A percentile compares a stretch with the other conserved stretches of the same genome.
Conservation (phyloP, 2,797 vertebrate species). For the Sylvia borin region DNA sequence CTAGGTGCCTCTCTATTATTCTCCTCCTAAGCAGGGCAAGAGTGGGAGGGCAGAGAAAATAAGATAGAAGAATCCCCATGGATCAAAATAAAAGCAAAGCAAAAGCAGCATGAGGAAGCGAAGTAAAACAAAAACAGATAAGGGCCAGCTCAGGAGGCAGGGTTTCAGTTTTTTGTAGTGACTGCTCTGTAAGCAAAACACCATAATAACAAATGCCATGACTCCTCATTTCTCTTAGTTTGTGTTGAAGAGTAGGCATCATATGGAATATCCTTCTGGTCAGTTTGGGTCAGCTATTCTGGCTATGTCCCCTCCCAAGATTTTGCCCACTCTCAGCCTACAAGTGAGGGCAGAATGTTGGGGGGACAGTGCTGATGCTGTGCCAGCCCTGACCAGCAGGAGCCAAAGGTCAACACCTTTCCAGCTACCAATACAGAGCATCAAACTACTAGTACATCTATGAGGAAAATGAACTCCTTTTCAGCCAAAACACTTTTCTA, state of each 20-base stretch:
- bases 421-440: not conserved
- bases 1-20: not conserved
- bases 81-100: not conserved
- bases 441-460: not conserved
- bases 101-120: not conserved
- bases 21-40: not conserved
- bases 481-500: not conserved
- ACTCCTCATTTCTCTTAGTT: not conserved
- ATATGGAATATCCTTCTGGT: not conserved
- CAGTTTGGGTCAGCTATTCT: not conserved
- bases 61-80: not conserved
- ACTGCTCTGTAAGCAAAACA: not conserved
- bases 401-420: not conserved
- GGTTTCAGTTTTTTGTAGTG: not conserved
- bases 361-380: rapidly evolving
- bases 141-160: not conserved
- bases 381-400: not conserved
- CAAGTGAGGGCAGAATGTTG: rapidly evolving
- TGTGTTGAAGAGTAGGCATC: not conserved
- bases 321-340: not conserved
- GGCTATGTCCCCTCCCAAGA: not conserved
- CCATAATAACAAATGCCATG: rapidly evolving
- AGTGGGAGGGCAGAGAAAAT: not conserved
- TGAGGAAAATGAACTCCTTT: not conserved
- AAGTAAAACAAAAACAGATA: not conserved